Conservation (phyloP, 2,797 vertebrate genomes). For the Heterohyrax brucei region DNA sequence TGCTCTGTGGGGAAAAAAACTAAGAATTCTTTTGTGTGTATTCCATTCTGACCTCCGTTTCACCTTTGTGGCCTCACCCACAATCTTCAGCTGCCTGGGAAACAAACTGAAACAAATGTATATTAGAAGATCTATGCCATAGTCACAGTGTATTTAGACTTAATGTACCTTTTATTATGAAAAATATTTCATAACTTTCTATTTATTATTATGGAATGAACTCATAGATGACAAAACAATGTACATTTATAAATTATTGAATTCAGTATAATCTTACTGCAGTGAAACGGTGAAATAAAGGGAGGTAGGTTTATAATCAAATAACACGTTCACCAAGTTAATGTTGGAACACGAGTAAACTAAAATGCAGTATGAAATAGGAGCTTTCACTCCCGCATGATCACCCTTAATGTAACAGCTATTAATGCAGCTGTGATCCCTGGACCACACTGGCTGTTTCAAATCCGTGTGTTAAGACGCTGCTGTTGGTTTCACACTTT, state of each 20-base stretch:
- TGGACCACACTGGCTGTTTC: background rate
- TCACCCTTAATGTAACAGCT: background rate
- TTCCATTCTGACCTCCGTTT: background rate
- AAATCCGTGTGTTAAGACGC: background rate
- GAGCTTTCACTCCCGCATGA: background rate
- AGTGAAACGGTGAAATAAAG: background rate
- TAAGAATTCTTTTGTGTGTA: background rate
- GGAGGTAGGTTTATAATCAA: background rate
- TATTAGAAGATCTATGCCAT: background rate
- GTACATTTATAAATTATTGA: background rate
- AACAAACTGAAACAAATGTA: background rate
- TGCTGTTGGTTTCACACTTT: background rate
- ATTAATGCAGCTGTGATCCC: background rate
- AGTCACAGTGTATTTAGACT: background rate
- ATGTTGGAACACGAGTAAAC: background rate
- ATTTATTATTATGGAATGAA: constrained; percentile 48
- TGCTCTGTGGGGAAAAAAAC: background rate
- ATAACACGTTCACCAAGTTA: background rate
- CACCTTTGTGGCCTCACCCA: background rate
- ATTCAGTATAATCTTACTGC: background rate
- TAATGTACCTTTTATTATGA: background rate
- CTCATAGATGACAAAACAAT: background rate
- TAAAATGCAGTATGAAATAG: background rate
- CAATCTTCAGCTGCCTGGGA: background rate
- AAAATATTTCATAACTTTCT: background rate